Evolutionary conservation across 2,888 invertebrate genomes (phyloP).

Genomic region (Drosophila bunnanda): DNA sequence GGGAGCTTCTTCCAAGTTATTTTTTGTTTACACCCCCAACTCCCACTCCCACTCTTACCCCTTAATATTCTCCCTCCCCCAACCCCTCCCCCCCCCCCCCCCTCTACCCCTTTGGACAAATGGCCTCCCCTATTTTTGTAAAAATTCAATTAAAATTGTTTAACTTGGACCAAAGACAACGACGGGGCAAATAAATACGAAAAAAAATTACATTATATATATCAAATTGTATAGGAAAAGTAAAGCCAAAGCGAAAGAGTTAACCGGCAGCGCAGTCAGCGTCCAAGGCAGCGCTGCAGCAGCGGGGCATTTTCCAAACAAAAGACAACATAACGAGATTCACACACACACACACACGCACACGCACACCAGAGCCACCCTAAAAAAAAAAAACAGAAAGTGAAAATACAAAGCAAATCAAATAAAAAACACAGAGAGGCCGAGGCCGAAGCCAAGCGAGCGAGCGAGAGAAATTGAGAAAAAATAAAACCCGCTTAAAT

Average conservation of each 20-base stretch:
- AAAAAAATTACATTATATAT: conserved; percentile 61
- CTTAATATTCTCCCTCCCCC: background rate
- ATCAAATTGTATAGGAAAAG: conserved; percentile 60
- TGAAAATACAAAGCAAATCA: conserved; percentile 60
- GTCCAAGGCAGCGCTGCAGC: conserved; percentile 64
- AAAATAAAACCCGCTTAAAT: conserved; percentile 81
- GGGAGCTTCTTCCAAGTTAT: background rate
- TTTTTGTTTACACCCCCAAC: conserved; percentile 8
- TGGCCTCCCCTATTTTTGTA: conserved; percentile 62
- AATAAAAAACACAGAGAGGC: conserved; percentile 64
- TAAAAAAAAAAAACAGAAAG: conserved; percentile 22
- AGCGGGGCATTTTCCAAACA: conserved; percentile 76
- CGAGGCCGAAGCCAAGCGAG: conserved; percentile 21
- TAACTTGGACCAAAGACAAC: conserved; percentile 53
- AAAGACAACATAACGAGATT: conserved; percentile 79
- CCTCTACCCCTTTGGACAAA: conserved; percentile 42
- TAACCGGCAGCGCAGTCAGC: conserved; percentile 56
- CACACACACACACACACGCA: conserved; percentile 58
- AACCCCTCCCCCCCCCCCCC: background rate
- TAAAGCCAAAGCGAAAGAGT: conserved; percentile 56
- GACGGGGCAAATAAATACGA: conserved; percentile 30
- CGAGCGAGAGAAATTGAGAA: conserved; percentile 74
- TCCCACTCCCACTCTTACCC: background rate
- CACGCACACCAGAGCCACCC: conserved; percentile 47
- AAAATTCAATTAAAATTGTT: conserved; percentile 81